Base-by-base conservation (phyloP, 2,113 vertebrate genomes). In the Parus major region DNA sequence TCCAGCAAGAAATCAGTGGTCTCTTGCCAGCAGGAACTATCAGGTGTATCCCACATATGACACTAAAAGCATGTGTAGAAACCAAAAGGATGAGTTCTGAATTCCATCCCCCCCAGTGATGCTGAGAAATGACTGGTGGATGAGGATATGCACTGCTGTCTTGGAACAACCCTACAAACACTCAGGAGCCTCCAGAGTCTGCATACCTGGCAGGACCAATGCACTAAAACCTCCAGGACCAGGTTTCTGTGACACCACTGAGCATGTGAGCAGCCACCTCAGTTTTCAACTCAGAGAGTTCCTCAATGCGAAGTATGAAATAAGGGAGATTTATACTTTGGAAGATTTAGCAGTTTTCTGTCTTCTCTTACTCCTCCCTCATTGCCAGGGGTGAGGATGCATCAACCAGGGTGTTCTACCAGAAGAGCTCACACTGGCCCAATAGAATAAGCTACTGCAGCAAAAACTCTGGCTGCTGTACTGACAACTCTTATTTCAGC, bases 21-120 rank as follows among this genome's bases (percentile, higher is more conserved):
- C 76, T 94, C 60, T 90, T 13, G 4, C 76, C 60, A 84, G 65
- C 31, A 82, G 47, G 17, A 76, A 18, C 47, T 91, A 65, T 15
- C 33, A 78, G 69, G 36, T 25, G 47, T 12, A 46, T 28, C 49
- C 56, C 49, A 87, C 57, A 63, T 0, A 39, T 50, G 61, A 66
- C 88, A 92, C 33, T 77, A 71, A 88, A 94, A 96, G 90, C 42
- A 0, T 47, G 78, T 44, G 56, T 9, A 44, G 71, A 91, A 97
- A 92, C 64, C 68, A 88, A 97, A 95, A 90, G 59, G 65, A 93
- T 96, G 93, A 91, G 42, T 29, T 95, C 57, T 92, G 75, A 88
- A 82, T 73, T 80, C 52, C 53, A 61, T 19, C 18, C 63, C 90
- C 28, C 79, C 64, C 79, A 61, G 64, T 78, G 88, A 88, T 68